A percentile compares a stretch with the other conserved stretches of the same genome.
Conservation (phyloP, 2,113 vertebrate genomes). For the Leucoraja erinaceus region DNA sequence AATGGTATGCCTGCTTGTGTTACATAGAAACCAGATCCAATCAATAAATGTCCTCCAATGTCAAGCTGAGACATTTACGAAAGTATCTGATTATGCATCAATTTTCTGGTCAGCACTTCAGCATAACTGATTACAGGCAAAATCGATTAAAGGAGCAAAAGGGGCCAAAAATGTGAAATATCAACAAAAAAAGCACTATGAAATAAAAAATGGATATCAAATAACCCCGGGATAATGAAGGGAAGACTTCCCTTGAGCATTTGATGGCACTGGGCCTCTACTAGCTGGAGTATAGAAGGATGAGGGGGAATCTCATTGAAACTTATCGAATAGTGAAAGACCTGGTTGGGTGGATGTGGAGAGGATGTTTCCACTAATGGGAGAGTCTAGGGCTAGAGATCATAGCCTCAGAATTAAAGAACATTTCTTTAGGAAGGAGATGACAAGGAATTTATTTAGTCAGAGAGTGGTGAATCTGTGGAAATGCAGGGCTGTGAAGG, state of each 20-base stretch:
- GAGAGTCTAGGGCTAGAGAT: too few relatives aligned
- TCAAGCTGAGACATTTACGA: conserved; percentile 16
- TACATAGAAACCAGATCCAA: not conserved
- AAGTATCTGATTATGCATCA: not conserved
- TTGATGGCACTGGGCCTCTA: too few relatives aligned
- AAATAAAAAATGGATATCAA: not conserved
- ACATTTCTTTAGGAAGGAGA: too few relatives aligned
- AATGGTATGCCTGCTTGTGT: not conserved
- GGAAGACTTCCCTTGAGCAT: not conserved
- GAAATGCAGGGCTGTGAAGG: too few relatives aligned
- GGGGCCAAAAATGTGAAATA: not conserved
- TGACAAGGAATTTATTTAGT: too few relatives aligned
- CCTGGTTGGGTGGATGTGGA: too few relatives aligned
- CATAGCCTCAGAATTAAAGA: too few relatives aligned
- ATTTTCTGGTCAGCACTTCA: not conserved
- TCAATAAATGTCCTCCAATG: conserved; percentile 10
- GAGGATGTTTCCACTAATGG: too few relatives aligned
- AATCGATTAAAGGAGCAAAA: not conserved
- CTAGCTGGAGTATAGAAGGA: too few relatives aligned
- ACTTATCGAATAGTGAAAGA: too few relatives aligned
- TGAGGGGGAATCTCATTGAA: too few relatives aligned
- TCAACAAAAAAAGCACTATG: not conserved
- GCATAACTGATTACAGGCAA: not conserved
- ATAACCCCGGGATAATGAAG: not conserved
- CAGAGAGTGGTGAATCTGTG: too few relatives aligned